phyloP scores from a whole-genome alignment of 2,113 vertebrate genomes.

The Coreoperca whiteheadi region DNA sequence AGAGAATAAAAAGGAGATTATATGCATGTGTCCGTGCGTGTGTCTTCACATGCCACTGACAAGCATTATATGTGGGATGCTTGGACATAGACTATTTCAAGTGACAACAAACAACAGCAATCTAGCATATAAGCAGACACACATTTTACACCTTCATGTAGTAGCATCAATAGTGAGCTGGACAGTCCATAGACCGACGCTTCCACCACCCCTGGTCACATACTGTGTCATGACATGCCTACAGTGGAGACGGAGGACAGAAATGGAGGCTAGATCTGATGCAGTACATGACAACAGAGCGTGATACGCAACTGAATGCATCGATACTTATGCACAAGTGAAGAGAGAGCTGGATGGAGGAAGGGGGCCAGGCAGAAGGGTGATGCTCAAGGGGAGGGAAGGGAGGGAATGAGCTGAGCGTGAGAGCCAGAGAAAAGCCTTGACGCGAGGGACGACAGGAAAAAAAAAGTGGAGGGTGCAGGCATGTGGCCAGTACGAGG shows the following conservation, averaged over 20 bases:
- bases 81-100: not conserved
- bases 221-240: constrained; percentile 7
- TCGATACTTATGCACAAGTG: not conserved
- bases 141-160: not conserved
- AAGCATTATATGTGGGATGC: constrained; percentile 3
- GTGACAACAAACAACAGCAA: not conserved
- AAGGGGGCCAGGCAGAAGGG: not conserved
- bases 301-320: not conserved
- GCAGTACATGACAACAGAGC: constrained; percentile 19
- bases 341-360: constrained; percentile 9
- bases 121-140: not conserved
- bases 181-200: not conserved
- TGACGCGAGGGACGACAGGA: not conserved
- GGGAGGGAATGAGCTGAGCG: not conserved
- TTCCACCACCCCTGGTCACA: not conserved
- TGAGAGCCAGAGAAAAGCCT: constrained; percentile 8
- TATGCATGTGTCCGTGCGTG: constrained; percentile 7
- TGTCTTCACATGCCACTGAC: not conserved
- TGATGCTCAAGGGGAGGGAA: constrained; percentile 9
- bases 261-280: not conserved
- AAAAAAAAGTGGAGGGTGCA: not conserved
- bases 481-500: not conserved
- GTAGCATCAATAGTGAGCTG: not conserved
- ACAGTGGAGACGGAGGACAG: not conserved
- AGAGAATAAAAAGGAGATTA: constrained; percentile 30